Evolutionary conservation across 2,113 vertebrate species (phyloP).

Genomic region (Pteropus alecto): DNA sequence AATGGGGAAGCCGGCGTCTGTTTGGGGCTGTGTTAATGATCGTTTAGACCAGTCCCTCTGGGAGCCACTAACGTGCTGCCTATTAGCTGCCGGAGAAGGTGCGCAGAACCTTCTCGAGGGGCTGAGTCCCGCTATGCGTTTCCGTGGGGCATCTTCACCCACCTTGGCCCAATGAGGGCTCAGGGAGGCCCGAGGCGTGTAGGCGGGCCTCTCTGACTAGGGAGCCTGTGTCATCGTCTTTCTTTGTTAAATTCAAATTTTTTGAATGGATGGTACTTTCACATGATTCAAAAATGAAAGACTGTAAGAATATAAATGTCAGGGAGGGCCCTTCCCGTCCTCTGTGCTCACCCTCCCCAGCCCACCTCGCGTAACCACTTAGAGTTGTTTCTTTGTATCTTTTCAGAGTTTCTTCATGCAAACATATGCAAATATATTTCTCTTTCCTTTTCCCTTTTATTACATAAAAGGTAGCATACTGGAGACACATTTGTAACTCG

Average conservation of each 20-base stretch:
- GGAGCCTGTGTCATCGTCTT: background rate
- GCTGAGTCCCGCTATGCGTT: background rate
- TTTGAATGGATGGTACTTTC: background rate
- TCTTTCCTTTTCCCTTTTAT: background rate
- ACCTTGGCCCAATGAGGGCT: background rate
- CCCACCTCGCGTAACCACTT: background rate
- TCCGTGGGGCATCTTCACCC: rapidly evolving
- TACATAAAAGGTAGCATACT: rapidly evolving
- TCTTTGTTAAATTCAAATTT: background rate
- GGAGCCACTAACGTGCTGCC: background rate
- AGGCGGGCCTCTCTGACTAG: background rate
- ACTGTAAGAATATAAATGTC: background rate
- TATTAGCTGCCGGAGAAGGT: background rate
- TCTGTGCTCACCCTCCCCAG: rapidly evolving
- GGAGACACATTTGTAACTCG: rapidly evolving
- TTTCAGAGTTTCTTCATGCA: background rate
- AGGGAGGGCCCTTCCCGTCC: background rate
- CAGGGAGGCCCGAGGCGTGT: background rate
- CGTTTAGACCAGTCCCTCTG: background rate
- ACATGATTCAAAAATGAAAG: background rate
- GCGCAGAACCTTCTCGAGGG: background rate
- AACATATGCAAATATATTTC: background rate
- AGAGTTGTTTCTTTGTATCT: background rate
- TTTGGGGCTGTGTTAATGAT: background rate
- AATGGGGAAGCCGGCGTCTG: background rate